These are phyloP conservation scores for Eristalinus sepulchralis DNA, from an alignment of 2,888 invertebrate genomes.

Conservation along the genomic window DNA sequence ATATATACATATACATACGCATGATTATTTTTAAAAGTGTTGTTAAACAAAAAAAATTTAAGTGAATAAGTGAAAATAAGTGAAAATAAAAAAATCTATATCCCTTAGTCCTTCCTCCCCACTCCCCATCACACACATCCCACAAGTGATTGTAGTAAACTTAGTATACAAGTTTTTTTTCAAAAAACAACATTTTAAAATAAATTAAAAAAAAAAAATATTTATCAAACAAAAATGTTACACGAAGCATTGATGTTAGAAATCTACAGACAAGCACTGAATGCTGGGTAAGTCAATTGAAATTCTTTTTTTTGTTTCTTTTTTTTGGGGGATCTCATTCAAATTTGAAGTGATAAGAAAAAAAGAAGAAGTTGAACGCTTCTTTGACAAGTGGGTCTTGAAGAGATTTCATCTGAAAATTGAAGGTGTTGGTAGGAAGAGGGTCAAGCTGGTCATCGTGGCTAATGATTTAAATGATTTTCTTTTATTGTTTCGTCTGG, in stretches of 20 bases:
- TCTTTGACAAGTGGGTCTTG: neutral
- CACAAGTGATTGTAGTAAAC: conserved; percentile 43
- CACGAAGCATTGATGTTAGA: conserved; percentile 80
- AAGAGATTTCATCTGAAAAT: neutral
- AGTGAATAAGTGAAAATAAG: conserved; percentile 68
- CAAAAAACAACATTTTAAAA: conserved; percentile 29
- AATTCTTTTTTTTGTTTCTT: neutral
- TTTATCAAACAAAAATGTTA: conserved; percentile 75
- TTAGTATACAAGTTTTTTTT: conserved; percentile 34
- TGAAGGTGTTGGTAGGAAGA: neutral
- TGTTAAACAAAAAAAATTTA: conserved; percentile 44
- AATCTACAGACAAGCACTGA: conserved; percentile 80
- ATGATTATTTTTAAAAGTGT: conserved; percentile 56
- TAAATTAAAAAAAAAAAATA: conserved; percentile 61
- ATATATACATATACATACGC: conserved; percentile 57
- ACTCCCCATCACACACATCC: conserved; percentile 63
- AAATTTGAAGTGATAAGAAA: neutral
- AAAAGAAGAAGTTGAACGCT: neutral
- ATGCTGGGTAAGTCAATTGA: conserved; percentile 78
- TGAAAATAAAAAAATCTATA: conserved; percentile 73
- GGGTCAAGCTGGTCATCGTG: neutral
- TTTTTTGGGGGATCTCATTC: neutral
- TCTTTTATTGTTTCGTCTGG: neutral
- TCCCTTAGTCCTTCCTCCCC: too few relatives aligned
- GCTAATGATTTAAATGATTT: neutral